Evolutionary conservation across 2,797 vertebrate genomes (phyloP).

Genomic region (Darevskia nairensis): DNA sequence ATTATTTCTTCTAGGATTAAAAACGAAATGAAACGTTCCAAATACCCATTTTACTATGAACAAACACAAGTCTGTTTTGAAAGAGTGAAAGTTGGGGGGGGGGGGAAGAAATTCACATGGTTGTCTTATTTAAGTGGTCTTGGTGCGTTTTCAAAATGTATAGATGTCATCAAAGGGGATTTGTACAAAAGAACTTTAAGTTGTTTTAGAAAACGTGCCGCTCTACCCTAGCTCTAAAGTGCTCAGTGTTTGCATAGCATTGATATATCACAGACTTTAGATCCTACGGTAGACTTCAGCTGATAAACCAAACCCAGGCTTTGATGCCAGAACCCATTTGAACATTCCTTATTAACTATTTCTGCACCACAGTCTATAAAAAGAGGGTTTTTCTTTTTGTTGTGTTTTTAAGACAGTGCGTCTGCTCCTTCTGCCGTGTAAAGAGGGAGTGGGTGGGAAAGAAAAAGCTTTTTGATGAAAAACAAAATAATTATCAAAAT

Average conservation of each 20-base stretch:
- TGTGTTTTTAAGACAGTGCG: neutral
- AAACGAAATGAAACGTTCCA: neutral
- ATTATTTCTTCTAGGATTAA: neutral
- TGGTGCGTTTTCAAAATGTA: slow-evolving; percentile 57
- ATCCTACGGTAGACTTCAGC: slow-evolving; percentile 52
- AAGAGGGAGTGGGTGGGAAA: neutral
- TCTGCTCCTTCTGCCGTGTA: neutral
- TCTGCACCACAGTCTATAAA: neutral
- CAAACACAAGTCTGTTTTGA: neutral
- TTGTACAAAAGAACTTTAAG: slow-evolving; percentile 52
- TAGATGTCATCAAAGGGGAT: slow-evolving; percentile 61
- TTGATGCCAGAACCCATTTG: slow-evolving; percentile 64
- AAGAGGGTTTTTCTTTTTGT: neutral
- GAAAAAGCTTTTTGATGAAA: neutral
- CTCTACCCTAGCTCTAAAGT: slow-evolving; percentile 50
- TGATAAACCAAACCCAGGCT: slow-evolving; percentile 32
- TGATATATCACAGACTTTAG: slow-evolving; percentile 33
- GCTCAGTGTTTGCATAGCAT: slow-evolving; percentile 55
- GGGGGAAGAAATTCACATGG: neutral
- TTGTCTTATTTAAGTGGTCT: neutral
- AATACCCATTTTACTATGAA: neutral
- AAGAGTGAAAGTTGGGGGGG: neutral
- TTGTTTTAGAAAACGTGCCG: slow-evolving; percentile 63
- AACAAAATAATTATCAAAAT: neutral
- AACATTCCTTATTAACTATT: slow-evolving; percentile 33